Conservation (phyloP, 2,113 vertebrate species). For the Cyphomyrus plagiostoma region DNA sequence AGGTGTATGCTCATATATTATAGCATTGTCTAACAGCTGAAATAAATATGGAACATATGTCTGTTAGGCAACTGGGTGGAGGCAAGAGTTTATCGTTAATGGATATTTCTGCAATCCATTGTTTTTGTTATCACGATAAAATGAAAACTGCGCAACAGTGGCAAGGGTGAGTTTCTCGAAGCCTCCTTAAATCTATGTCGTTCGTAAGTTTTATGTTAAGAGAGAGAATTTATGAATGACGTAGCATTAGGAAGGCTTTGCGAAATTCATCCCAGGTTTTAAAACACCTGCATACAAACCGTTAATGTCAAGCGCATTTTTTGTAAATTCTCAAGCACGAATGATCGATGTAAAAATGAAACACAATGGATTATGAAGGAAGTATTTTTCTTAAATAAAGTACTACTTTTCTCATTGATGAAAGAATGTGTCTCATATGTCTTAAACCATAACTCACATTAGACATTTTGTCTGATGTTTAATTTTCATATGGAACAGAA, state of each 20-base stretch:
- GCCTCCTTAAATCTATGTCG: too few relatives aligned
- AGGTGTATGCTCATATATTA: neutral
- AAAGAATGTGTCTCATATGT: neutral
- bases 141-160: neutral
- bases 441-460: neutral
- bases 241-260: too few relatives aligned
- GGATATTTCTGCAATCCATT: neutral
- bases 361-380: neutral
- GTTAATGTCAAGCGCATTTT: neutral
- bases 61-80: neutral
- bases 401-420: neutral
- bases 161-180: neutral
- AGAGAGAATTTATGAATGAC: too few relatives aligned
- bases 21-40: neutral
- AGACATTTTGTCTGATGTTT: neutral
- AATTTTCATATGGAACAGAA: neutral
- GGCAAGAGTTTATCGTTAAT: neutral
- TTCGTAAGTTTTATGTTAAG: too few relatives aligned
- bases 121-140: neutral
- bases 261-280: neutral
- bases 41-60: neutral
- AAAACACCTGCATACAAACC: neutral
- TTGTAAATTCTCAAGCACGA: neutral
- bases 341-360: neutral
- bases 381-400: neutral